phyloP scores from a whole-genome alignment of 2,113 vertebrate genomes.

The Gymnobelideus leadbeateri region DNA sequence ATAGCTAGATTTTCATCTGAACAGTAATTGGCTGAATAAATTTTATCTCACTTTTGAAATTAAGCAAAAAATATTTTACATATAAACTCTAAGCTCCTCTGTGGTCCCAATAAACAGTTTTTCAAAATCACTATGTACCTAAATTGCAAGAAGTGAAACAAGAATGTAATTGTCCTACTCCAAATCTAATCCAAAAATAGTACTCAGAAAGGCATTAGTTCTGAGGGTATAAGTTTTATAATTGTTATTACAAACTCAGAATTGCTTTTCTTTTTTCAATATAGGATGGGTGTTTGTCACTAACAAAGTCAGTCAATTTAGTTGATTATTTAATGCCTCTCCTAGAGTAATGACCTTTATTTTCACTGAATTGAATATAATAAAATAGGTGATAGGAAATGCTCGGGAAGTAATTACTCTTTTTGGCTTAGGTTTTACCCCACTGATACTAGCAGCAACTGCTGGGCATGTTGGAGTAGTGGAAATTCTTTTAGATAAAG shows the following conservation, averaged over 20 bases:
- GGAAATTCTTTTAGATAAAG: slow-evolving; percentile 98
- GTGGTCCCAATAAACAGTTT: background rate
- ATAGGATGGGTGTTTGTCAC: slow-evolving; percentile 23
- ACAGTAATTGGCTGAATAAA: slow-evolving; percentile 26
- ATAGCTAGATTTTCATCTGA: slow-evolving; percentile 42
- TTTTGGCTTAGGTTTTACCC: slow-evolving; percentile 92
- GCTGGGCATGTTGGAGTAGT: slow-evolving; percentile 98
- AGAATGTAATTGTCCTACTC: slow-evolving; percentile 44
- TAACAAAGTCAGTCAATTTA: slow-evolving; percentile 43
- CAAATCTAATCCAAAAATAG: slow-evolving; percentile 31
- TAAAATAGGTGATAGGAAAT: slow-evolving; percentile 35
- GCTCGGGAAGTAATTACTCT: slow-evolving; percentile 49
- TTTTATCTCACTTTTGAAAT: slow-evolving; percentile 3
- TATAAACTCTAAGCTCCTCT: background rate
- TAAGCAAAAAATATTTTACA: background rate
- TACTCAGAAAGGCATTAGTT: slow-evolving; percentile 23
- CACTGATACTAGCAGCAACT: slow-evolving; percentile 97
- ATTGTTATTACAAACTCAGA: slow-evolving; percentile 45
- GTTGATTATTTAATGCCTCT: slow-evolving; percentile 52
- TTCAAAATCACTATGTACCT: background rate
- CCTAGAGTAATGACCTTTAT: slow-evolving; percentile 9
- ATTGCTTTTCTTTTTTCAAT: slow-evolving; percentile 13
- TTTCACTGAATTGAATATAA: slow-evolving; percentile 19
- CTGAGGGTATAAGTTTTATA: background rate
- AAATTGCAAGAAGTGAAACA: background rate